phyloP scores from a whole-genome alignment of 2,888 invertebrate species.

The Himalopsyche tibetana region DNA sequence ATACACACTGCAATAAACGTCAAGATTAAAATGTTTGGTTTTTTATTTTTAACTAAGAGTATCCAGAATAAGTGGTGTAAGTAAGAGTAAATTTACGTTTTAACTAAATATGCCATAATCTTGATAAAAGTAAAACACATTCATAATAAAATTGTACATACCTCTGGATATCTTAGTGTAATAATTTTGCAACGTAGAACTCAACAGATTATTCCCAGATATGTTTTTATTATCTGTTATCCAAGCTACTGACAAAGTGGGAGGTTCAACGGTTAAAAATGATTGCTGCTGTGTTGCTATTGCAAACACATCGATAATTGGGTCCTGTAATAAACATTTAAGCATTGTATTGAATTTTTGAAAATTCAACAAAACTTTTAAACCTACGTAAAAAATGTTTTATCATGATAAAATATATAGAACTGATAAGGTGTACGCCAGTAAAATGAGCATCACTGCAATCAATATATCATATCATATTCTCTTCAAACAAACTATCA shows the following conservation, averaged over 20 bases:
- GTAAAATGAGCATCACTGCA: no score
- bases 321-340: constrained; percentile 70
- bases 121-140: no score
- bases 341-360: not conserved
- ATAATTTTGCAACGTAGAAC: constrained; percentile 73
- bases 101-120: no score
- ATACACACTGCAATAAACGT: no score
- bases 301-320: constrained; percentile 72
- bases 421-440: no score
- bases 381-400: not conserved
- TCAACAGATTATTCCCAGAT: constrained; percentile 71
- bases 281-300: constrained; percentile 71
- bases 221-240: constrained; percentile 75
- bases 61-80: no score
- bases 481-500: no score
- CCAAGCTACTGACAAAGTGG: constrained; percentile 75
- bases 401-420: not conserved
- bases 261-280: constrained; percentile 71
- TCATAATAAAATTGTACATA: constrained; percentile 65
- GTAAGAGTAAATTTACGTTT: no score
- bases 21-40: no score
- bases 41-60: no score
- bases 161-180: constrained; percentile 76
- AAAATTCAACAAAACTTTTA: not conserved
- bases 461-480: no score